Percentiles rank a stretch among this genome's conserved stretches.
Evolutionary conservation across 2,113 vertebrate species (phyloP).

Genomic region (Calidris pygmaea): DNA sequence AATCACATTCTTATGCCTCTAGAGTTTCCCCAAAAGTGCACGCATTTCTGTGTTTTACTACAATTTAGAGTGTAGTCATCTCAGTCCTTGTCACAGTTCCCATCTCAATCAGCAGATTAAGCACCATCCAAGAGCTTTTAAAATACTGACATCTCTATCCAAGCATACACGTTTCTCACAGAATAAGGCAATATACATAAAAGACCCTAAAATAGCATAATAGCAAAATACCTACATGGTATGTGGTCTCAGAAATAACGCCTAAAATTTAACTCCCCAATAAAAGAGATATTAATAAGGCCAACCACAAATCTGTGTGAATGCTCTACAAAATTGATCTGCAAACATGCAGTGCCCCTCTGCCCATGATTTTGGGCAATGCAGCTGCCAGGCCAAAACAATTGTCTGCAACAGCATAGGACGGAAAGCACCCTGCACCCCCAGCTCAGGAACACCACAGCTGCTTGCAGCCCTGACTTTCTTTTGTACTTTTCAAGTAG

Average conservation of each 20-base stretch:
- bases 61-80: background rate
- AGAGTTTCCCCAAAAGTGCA: background rate
- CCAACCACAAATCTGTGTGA: background rate
- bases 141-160: background rate
- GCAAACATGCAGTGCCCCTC: background rate
- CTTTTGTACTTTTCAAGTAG: background rate
- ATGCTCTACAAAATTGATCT: background rate
- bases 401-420: accelerated
- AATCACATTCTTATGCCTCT: background rate
- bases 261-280: background rate
- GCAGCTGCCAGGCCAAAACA: background rate
- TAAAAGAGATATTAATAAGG: background rate
- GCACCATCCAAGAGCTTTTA: background rate
- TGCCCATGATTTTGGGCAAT: background rate
- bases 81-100: background rate
- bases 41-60: background rate
- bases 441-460: too few relatives aligned
- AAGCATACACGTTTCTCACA: background rate
- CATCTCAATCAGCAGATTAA: background rate
- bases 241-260: background rate
- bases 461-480: too few relatives aligned
- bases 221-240: background rate
- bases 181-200: background rate
- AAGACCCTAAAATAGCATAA: background rate
- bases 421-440: background rate